These are phyloP conservation scores for Arnoldichthys spilopterus DNA, from an alignment of 2,797 vertebrate genomes.

Conservation along the genomic window DNA sequence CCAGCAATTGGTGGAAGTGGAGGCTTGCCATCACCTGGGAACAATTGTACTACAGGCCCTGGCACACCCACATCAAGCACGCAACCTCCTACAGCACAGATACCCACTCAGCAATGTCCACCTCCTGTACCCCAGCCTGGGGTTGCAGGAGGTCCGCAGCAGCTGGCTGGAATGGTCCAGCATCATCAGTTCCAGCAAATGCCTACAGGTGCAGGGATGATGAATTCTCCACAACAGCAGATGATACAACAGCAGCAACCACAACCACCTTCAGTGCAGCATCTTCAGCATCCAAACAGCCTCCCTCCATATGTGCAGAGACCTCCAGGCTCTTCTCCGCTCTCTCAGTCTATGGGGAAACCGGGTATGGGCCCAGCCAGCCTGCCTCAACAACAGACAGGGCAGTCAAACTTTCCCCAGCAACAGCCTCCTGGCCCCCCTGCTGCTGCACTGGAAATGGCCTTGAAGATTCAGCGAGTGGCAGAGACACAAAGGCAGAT, in stretches of 20 bases:
- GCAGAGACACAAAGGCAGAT: slow-evolving; percentile 95
- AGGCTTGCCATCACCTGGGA: slow-evolving; percentile 78
- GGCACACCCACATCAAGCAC: slow-evolving; percentile 87
- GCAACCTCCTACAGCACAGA: slow-evolving; percentile 90
- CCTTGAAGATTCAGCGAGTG: slow-evolving; percentile 93
- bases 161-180: slow-evolving; percentile 55
- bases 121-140: slow-evolving; percentile 68
- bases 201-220: slow-evolving; percentile 71
- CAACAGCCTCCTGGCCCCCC: slow-evolving; percentile 84
- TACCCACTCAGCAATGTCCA: slow-evolving; percentile 79
- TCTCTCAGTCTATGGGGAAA: slow-evolving; percentile 88
- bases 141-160: slow-evolving; percentile 71
- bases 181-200: slow-evolving; percentile 73
- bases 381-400: slow-evolving; percentile 82
- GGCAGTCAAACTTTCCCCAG: slow-evolving; percentile 82
- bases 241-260: slow-evolving; percentile 63
- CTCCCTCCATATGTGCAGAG: slow-evolving; percentile 82
- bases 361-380: slow-evolving; percentile 86
- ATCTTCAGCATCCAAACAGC: slow-evolving; percentile 81
- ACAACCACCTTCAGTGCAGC: slow-evolving; percentile 85
- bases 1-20: slow-evolving; percentile 78
- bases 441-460: slow-evolving; percentile 91
- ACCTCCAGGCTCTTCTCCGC: slow-evolving; percentile 76
- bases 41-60: slow-evolving; percentile 73
- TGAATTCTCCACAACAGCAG: slow-evolving; percentile 77